Base-by-base conservation (phyloP, 2,797 vertebrate species). In the Sparidentex hasta region DNA sequence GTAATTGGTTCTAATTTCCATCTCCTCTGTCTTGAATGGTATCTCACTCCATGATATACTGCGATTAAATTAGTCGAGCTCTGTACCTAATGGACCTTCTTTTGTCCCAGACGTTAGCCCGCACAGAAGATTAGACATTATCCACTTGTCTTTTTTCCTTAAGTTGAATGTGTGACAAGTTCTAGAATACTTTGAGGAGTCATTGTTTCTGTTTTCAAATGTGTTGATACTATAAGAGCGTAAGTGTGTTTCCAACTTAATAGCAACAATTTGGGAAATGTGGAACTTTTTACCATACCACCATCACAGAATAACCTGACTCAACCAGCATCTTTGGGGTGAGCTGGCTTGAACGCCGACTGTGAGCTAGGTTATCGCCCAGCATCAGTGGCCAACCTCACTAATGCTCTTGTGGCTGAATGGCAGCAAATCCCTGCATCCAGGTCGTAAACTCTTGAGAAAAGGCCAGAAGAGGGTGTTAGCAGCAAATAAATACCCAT, bases 31-130 rank as follows among this genome's bases (percentile, higher is more conserved):
- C 78, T 81, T 62, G 63, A 88, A 77, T 56, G 61, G 52, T 76
- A 75, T 76, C 43, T 84, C 57, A 78, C 80, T 81, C 74, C 41
- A 85, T 88, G 52, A 46, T 82, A 76, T 72, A 58, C 56, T 55
- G 64, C 8, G 38, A 80, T 89, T 85, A 83, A 82, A 88, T 87
- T 70, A 63, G 82, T 73, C 74, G 65, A 47, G 61, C 68, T 29
- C 59, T 65, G 62, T 71, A 78, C 70, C 74, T 88, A 89, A 88
- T 88, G 78, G 80, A 79, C 74, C 78, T 64, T 44, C 59, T 68
- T 44, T 83, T 83, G 81, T 90, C 80, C 54, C 72, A 82, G 58
- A 82, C 67, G 86, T 88, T 80, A 80, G 55, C 78, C 61, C 66
- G 74, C 66, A 77, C 78, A 27, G 68, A 71, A 66, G 70, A 74